Evolutionary conservation across 1,140 invertebrate species (phyloP).

Genomic region (Elysia chlorotica): DNA sequence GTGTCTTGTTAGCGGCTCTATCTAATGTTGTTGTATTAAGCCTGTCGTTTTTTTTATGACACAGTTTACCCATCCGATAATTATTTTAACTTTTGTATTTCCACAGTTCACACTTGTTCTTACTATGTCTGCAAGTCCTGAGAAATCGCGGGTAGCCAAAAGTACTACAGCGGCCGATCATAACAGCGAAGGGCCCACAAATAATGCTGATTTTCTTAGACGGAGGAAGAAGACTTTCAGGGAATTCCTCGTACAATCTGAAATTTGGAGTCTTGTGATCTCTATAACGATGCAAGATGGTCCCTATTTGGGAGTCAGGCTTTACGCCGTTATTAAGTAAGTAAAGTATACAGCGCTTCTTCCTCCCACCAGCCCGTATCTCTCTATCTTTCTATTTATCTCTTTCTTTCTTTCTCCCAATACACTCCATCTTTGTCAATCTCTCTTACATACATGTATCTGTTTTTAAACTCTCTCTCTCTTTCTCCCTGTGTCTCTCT

Average conservation of each 20-base stretch:
- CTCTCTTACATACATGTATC: background rate
- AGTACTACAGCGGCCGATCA: background rate
- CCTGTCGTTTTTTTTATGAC: too few species aligned
- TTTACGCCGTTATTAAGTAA: constrained; percentile 15
- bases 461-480: background rate
- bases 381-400: too few species aligned
- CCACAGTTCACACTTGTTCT: constrained; percentile 62
- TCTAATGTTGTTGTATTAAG: too few species aligned
- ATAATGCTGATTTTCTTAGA: constrained; percentile 13
- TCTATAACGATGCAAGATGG: constrained; percentile 60
- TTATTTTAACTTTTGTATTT: too few species aligned
- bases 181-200: background rate
- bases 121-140: constrained; percentile 30
- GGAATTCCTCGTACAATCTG: constrained; percentile 63
- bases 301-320: constrained; percentile 5
- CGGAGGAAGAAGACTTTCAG: background rate
- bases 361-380: too few species aligned
- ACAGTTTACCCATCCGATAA: too few species aligned
- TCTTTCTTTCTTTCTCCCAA: too few species aligned
- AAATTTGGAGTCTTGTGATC: constrained; percentile 75
- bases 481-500: too few species aligned
- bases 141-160: background rate
- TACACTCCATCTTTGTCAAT: too few species aligned
- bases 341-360: background rate
- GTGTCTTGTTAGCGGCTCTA: background rate